Percentiles rank a stretch among this genome's conserved stretches.
These are phyloP conservation scores for Chaetoderma sp. DNA, from an alignment of 2,888 invertebrate species.

Conservation along the genomic window DNA sequence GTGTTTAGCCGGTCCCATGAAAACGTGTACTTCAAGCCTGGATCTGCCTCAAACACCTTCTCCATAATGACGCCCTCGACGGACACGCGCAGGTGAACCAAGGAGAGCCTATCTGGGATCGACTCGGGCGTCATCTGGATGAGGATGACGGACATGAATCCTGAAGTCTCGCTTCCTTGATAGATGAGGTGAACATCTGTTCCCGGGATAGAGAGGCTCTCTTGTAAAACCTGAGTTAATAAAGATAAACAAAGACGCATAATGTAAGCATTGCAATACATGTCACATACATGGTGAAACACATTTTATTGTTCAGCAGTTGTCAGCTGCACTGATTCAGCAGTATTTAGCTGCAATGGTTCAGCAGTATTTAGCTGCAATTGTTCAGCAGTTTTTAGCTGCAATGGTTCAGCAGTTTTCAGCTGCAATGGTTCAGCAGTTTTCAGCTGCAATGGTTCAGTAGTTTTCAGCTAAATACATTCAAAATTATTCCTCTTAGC, in stretches of 20 bases:
- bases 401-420: too few relatives aligned
- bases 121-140: slow-evolving; percentile 66
- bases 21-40: slow-evolving; percentile 93
- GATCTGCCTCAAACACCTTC: slow-evolving; percentile 95
- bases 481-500: too few relatives aligned
- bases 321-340: too few relatives aligned
- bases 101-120: slow-evolving; percentile 58
- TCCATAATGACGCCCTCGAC: slow-evolving; percentile 94
- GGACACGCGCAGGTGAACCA: slow-evolving; percentile 87
- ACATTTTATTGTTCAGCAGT: too few relatives aligned
- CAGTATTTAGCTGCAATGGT: too few relatives aligned
- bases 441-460: too few relatives aligned
- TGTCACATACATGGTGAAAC: neutral
- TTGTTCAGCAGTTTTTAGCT: too few relatives aligned
- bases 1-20: slow-evolving; percentile 99
- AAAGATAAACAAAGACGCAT: neutral
- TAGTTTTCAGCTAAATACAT: too few relatives aligned
- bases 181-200: slow-evolving; percentile 94
- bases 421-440: too few relatives aligned
- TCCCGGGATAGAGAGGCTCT: slow-evolving; percentile 92
- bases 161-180: slow-evolving; percentile 93
- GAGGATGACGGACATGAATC: slow-evolving; percentile 92
- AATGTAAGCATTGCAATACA: neutral
- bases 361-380: too few relatives aligned
- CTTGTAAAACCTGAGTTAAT: slow-evolving; percentile 86